These are phyloP conservation scores for Caenorhabditis parvicauda DNA, from an alignment of 2,888 invertebrate species.

Conservation along the genomic window DNA sequence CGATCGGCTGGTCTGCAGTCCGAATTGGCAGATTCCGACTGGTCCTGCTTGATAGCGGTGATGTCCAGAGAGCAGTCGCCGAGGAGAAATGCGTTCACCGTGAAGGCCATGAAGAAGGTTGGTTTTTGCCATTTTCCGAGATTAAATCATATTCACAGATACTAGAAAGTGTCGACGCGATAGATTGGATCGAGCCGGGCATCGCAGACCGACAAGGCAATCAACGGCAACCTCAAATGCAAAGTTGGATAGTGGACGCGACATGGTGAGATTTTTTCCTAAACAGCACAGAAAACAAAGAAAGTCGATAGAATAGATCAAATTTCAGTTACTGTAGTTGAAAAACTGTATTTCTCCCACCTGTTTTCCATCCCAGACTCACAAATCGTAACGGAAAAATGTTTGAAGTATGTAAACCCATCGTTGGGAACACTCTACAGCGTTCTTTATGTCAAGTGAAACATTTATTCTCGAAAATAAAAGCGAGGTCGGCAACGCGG, in stretches of 20 bases:
- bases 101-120: not conserved
- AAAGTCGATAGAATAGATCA: too few species aligned
- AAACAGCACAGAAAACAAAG: too few species aligned
- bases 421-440: too few species aligned
- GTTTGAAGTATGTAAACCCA: too few species aligned
- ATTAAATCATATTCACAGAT: not conserved
- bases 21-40: not conserved
- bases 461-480: too few species aligned
- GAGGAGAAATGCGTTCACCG: not conserved
- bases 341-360: too few species aligned
- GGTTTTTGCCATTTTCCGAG: too few species aligned
- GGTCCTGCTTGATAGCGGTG: constrained; percentile 4
- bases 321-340: too few species aligned
- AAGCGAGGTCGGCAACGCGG: too few species aligned
- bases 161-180: constrained; percentile 2
- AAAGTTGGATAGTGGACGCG: constrained; percentile 33
- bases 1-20: constrained; percentile 2
- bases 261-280: constrained; percentile 17
- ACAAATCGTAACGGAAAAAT: too few species aligned
- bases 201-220: constrained; percentile 1
- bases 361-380: too few species aligned
- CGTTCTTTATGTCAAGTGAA: too few species aligned
- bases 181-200: constrained; percentile 10
- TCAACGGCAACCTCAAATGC: constrained; percentile 1
- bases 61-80: constrained; percentile 3